A percentile compares a stretch with the other conserved stretches of the same genome.
phyloP scores from a whole-genome alignment of 2,888 invertebrate species.

The Ashinkailepas kermadecensis region DNA sequence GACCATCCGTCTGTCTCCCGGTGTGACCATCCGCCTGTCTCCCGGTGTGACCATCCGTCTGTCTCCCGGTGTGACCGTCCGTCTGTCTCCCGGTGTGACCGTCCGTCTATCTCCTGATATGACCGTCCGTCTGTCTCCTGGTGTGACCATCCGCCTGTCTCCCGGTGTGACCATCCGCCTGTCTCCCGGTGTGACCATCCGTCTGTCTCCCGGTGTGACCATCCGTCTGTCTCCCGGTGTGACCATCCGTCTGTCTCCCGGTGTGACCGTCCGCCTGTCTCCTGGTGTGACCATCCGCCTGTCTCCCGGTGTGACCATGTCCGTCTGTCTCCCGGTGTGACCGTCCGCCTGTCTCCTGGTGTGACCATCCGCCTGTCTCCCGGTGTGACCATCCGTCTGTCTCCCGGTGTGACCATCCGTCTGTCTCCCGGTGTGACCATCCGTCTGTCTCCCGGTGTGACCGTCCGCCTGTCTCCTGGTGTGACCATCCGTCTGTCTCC shows the following conservation, averaged over 20 bases:
- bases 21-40: neutral
- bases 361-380: neutral
- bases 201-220: neutral
- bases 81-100: too few relatives aligned
- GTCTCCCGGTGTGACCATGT: neutral
- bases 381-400: neutral
- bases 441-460: too few relatives aligned
- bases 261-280: neutral
- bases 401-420: too few relatives aligned
- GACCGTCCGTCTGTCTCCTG: too few relatives aligned
- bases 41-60: too few relatives aligned
- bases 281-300: neutral
- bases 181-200: neutral
- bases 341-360: neutral
- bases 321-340: too few relatives aligned
- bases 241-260: neutral
- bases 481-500: too few relatives aligned
- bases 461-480: too few relatives aligned
- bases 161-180: slow-evolving; percentile 10
- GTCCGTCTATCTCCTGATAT: neutral
- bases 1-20: slow-evolving; percentile 20
- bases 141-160: neutral
- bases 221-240: neutral
- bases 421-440: too few relatives aligned
- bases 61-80: too few relatives aligned